Percentiles rank a stretch among this genome's conserved stretches.
These are phyloP conservation scores for Drosophila pachea DNA, from an alignment of 1,140 invertebrate genomes.

Conservation along the genomic window DNA sequence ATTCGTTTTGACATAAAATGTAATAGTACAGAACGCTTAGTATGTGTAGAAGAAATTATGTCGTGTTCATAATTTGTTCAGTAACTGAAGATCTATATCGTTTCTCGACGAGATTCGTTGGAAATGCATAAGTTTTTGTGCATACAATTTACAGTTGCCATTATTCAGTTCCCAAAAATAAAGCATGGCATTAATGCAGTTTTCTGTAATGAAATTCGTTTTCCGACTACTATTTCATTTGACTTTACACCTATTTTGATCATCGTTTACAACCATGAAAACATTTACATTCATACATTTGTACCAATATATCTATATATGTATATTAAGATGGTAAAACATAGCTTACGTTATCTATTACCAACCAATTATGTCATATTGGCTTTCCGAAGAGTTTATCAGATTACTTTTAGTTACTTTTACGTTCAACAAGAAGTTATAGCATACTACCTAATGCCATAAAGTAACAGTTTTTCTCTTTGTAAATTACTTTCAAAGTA, in stretches of 20 bases:
- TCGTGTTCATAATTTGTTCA: constrained; percentile 26
- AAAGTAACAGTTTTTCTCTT: constrained; percentile 72
- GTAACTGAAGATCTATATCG: constrained; percentile 7
- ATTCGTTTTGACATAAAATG: constrained; percentile 54
- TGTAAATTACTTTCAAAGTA: constrained; percentile 70
- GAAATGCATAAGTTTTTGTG: constrained; percentile 48
- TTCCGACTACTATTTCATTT: constrained; percentile 6
- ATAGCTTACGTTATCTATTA: constrained; percentile 2
- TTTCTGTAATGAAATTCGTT: constrained; percentile 33
- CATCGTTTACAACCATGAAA: constrained; percentile 73
- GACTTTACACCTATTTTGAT: constrained; percentile 75
- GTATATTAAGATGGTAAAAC: constrained; percentile 19
- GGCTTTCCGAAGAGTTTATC: constrained; percentile 59
- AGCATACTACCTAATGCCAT: constrained; percentile 69
- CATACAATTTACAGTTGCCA: constrained; percentile 33
- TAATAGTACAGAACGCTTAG: constrained; percentile 35
- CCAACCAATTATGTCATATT: constrained; percentile 46
- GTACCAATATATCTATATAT: constrained; percentile 57
- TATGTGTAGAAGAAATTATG: constrained; percentile 49
- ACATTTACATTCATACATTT: constrained; percentile 67
- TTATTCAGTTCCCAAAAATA: constrained; percentile 49
- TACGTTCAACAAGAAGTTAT: constrained; percentile 74
- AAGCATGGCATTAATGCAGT: constrained; percentile 54
- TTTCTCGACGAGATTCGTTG: constrained; percentile 25
- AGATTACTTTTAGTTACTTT: constrained; percentile 68